Conservation (phyloP, 1,140 invertebrate species). For the Ooceraea biroi region DNA sequence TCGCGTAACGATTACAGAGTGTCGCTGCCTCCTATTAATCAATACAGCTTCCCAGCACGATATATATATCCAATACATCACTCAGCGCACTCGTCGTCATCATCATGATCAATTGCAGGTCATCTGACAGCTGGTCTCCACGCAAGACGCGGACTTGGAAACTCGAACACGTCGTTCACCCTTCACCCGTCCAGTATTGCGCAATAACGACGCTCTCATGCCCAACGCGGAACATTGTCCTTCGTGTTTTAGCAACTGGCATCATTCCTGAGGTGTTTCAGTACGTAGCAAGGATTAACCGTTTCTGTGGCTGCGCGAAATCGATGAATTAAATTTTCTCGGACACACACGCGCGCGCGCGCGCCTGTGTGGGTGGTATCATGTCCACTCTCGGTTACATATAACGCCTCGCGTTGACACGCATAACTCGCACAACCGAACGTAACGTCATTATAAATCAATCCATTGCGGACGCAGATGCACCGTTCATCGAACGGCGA, state of each 20-base stretch:
- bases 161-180: conserved; percentile 30
- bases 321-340: conserved; percentile 42
- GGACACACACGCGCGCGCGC: no score
- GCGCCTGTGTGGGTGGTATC: no score
- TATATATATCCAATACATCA: conserved; percentile 1
- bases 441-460: conserved; percentile 60
- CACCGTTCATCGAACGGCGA: conserved; percentile 19
- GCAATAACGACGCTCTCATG: neutral
- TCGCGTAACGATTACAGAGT: conserved; percentile 27
- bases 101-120: conserved; percentile 24
- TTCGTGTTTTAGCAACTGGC: neutral
- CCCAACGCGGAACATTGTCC: neutral
- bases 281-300: neutral
- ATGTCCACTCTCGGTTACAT: neutral
- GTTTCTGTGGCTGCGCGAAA: neutral
- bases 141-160: conserved; percentile 3
- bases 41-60: conserved; percentile 26
- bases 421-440: conserved; percentile 32
- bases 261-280: neutral
- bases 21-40: conserved; percentile 29
- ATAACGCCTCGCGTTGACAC: conserved; percentile 6
- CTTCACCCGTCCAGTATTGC: neutral
- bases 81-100: conserved; percentile 14
- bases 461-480: conserved; percentile 11
- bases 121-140: conserved; percentile 17